Conservation (phyloP, 2,797 vertebrate genomes). For the Okamejei kenojei region DNA sequence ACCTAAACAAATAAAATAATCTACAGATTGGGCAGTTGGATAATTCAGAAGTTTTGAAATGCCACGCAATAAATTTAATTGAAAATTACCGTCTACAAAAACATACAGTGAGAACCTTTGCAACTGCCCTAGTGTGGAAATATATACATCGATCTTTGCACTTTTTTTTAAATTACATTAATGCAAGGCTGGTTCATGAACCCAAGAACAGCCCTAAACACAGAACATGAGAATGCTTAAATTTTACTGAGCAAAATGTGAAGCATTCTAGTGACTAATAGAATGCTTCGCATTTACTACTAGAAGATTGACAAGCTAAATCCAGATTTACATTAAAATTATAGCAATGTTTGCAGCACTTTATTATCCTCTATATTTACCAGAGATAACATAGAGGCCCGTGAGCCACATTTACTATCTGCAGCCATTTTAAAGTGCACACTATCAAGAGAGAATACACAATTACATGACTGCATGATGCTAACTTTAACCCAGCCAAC, state of each 20-base stretch:
- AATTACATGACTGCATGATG: background rate
- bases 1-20: no score
- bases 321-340: background rate
- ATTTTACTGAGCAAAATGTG: background rate
- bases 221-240: background rate
- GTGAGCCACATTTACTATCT: background rate
- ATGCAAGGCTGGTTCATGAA: background rate
- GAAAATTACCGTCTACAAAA: no score
- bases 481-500: background rate
- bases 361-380: conserved; percentile 10
- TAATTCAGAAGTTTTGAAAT: no score
- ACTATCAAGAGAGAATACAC: conserved; percentile 7
- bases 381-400: background rate
- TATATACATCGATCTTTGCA: background rate
- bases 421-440: background rate
- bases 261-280: background rate
- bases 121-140: background rate
- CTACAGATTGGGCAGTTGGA: no score
- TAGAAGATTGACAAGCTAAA: background rate
- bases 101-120: background rate
- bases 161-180: background rate
- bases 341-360: background rate
- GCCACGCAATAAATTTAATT: no score
- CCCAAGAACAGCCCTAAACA: background rate
- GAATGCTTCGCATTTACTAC: no score